A percentile compares a stretch with the other conserved stretches of the same genome.
These are phyloP conservation scores for Orthosia incerta DNA, from an alignment of 2,888 invertebrate species.

Conservation along the genomic window DNA sequence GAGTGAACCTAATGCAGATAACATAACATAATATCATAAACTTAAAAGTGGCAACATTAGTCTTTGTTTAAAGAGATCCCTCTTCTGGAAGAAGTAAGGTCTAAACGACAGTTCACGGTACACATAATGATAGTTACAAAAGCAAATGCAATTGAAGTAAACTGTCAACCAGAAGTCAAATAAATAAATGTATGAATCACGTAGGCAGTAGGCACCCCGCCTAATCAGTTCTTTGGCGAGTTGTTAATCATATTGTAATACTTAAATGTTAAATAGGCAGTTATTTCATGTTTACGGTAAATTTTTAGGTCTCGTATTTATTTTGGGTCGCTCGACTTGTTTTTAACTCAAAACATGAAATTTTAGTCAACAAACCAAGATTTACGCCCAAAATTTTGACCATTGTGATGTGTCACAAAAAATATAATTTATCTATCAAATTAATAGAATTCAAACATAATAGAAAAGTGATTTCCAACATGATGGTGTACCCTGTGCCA, in stretches of 20 bases:
- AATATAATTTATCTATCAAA: no score
- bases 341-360: not conserved
- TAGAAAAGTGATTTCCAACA: not conserved
- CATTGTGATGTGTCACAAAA: no score
- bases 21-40: not conserved
- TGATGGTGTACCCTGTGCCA: no score
- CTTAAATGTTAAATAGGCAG: not conserved
- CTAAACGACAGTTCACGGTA: not conserved
- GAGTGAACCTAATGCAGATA: slow-evolving; percentile 19
- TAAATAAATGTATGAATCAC: not conserved
- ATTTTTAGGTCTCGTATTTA: not conserved
- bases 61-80: not conserved
- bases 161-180: not conserved
- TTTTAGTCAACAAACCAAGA: no score
- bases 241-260: not conserved
- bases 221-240: not conserved
- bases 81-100: not conserved
- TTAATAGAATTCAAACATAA: not conserved
- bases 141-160: not conserved
- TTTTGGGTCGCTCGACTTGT: no score
- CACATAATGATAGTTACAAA: not conserved
- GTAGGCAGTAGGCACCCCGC: not conserved
- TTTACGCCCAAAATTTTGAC: no score
- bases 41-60: not conserved
- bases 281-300: not conserved